phyloP scores from a whole-genome alignment of 2,113 vertebrate species.

The Oxyura jamaicensis region DNA sequence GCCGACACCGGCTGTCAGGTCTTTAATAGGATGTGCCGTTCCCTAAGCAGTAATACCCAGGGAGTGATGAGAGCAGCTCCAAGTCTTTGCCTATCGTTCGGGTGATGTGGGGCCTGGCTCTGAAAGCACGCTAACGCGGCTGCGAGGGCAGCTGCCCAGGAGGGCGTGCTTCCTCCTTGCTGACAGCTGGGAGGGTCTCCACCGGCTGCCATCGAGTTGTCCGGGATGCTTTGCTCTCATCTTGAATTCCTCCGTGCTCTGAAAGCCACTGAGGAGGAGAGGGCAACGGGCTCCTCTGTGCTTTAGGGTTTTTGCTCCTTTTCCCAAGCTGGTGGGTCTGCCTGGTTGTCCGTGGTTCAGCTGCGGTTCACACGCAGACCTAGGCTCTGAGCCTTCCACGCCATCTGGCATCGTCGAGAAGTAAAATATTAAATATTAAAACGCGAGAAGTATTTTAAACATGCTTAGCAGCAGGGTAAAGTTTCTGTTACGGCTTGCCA shows the following conservation, averaged over 20 bases:
- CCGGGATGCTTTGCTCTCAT: neutral
- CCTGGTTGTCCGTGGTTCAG: neutral
- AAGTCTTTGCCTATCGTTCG: neutral
- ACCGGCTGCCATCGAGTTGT: neutral
- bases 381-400: neutral
- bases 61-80: neutral
- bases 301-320: neutral
- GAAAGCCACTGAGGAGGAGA: neutral
- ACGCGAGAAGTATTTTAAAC: neutral
- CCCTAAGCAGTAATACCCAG: neutral
- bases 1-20: neutral
- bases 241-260: neutral
- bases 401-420: neutral
- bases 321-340: neutral
- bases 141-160: neutral
- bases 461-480: neutral
- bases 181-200: conserved; percentile 12
- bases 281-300: neutral
- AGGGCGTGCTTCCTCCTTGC: conserved; percentile 18
- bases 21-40: neutral
- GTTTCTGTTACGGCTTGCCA: neutral
- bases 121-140: neutral
- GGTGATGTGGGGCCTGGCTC: neutral
- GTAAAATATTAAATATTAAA: too few species aligned
- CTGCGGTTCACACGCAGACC: neutral